Base-by-base conservation (phyloP, 35 echinoderm and acorn worm species). In the Holothuria glaberrima region DNA sequence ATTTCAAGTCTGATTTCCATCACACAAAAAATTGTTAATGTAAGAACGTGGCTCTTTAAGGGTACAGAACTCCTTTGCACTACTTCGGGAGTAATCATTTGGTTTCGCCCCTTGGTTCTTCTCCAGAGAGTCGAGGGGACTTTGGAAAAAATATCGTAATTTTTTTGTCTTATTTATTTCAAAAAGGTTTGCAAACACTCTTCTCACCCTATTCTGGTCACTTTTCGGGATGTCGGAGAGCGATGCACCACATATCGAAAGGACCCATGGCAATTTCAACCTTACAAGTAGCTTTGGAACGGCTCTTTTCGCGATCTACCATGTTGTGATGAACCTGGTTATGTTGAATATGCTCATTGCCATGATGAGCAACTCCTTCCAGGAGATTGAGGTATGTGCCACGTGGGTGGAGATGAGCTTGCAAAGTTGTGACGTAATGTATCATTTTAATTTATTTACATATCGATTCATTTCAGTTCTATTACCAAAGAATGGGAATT, bases 291-390 rank as follows among this genome's bases (percentile, higher is more conserved):
- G 59, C 18, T 75, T 99, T 28, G 97, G 97, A 0, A 93, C 91
- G 2, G 36, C 93, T 14, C 79, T 99, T 12, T 99, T 95, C 48
- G 92, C 86, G 1, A 50, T 90, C 6, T 99, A 99, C 77, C 88
- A 95, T 18, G 91, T 94, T 1, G 86, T 99, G 0, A 99, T 99
- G 97, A 94, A 66, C 9, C 82, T 99, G 2, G 97, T 99, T n/a
- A 91, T 99, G 93, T 88, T 99, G 30, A 99, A 99, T 35, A 99
- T 99, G 97, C 91, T 99, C 4, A 99, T 99, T 86, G 97, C 97
- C 64, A 99, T 99, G 97, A 99, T 99, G 97, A 91, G 88, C 21
- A 99, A 99, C 65, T 99, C 97, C 16, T 99, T 95, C 30, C 93
- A 99, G 38, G 97, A 99, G 71, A 99, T 99, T 64, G 94, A 99